Base-by-base conservation (phyloP, 2,888 invertebrate species). In the Drosophila neoperkinsi region DNA sequence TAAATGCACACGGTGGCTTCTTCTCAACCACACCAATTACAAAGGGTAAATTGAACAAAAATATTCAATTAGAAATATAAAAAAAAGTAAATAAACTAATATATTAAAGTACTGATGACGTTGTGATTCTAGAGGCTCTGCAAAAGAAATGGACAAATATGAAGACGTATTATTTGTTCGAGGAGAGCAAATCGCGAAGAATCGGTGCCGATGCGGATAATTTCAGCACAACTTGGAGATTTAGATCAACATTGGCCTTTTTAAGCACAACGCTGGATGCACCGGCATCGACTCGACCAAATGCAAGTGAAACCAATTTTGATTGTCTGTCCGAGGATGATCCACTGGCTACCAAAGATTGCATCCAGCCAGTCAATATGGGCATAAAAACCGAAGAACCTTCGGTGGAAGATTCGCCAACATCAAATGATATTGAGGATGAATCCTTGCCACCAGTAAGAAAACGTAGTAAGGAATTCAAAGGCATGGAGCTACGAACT, bases 111-210 rank as follows among this genome's bases (percentile, higher is more conserved):
- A 38, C 16, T 13, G 6, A 4, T 25, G 4, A 3, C n/a, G 4
- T 30, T 60, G 10, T 61, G 6, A 21, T 59, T 65, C 5, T 34
- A 78, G 78, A 78, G 43, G 67, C 74, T 18, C 36, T 78, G 30
- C 78, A 78, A 43, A 78, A 77, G n/a, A 78, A 78, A 50, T 78
- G 78, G 78, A 78, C 78, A 10, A 78, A 78, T 25, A 78, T 78
- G 78, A 78, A 78, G 18, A 78, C 78, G 7, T 78, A 78, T 18
- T 78, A 78, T 41, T 56, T 81, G 34, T 78, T 78, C 28, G 78
- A 78, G n/a, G 78, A 78, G 16, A 81, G 78, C 52, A 78, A 78
- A 65, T 77, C 81, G 4, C 51, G 78, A 10, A 59, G 74, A 13
- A 53, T 81, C 18, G 73, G 67, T 7, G 33, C 51, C 4, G 78